These are phyloP conservation scores for Fregetta grallaria DNA, from an alignment of 2,113 vertebrate species.

Conservation along the genomic window DNA sequence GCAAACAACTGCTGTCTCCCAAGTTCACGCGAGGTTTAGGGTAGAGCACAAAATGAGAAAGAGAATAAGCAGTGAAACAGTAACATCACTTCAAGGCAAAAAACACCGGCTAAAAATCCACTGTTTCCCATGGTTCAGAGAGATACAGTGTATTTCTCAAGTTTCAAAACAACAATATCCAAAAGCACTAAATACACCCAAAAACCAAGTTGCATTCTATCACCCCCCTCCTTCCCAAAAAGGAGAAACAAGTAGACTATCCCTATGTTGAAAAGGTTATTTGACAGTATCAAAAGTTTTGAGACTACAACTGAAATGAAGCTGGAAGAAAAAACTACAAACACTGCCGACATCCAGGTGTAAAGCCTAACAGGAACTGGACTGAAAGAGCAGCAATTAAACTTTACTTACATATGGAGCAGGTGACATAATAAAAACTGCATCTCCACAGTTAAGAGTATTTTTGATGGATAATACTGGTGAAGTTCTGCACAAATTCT, in stretches of 20 bases:
- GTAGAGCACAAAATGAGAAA: background rate
- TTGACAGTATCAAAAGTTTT: background rate
- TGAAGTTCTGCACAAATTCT: background rate
- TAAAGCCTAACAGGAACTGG: background rate
- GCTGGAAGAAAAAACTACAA: background rate
- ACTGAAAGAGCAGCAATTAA: background rate
- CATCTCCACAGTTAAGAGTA: background rate
- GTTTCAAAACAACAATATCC: background rate
- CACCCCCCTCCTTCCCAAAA: background rate
- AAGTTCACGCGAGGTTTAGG: background rate
- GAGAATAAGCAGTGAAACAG: background rate
- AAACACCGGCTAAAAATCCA: background rate
- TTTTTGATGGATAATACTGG: background rate
- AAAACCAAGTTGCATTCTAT: background rate
- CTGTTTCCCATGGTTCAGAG: background rate
- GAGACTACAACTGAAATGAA: background rate
- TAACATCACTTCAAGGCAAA: background rate
- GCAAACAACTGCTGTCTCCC: background rate
- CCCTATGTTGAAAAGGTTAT: background rate
- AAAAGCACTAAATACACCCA: background rate
- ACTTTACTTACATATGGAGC: background rate
- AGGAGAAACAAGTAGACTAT: background rate
- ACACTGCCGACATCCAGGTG: background rate
- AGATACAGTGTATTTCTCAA: background rate
- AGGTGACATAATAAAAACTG: background rate